Base-by-base conservation (phyloP, 2,113 vertebrate species). In the Trinectes maculatus region DNA sequence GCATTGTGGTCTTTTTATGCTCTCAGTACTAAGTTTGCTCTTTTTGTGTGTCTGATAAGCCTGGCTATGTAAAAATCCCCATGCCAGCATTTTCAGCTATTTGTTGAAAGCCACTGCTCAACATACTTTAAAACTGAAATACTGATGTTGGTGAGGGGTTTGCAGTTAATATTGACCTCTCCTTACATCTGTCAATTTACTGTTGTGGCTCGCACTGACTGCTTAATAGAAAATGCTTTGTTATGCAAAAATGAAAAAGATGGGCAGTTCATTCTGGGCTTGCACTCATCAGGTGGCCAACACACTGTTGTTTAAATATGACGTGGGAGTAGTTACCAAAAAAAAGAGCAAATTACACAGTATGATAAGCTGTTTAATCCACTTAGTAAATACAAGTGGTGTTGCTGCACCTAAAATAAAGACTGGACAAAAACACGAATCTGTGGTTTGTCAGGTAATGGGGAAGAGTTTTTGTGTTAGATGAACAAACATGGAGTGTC, bases 21-120 rank as follows among this genome's bases (percentile, higher is more conserved):
- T 40, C 46, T 26, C 31, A 58, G 37, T 68, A 48, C 42, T 74
- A 51, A 76, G 79, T 49, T 64, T 31, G 34, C 3, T 67, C 39
- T 28, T 78, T 64, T 68, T 78, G 46, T 80, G 36, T 47, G 57
- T 71, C 73, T 71, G 73, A 84, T 71, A 75, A 86, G 64, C 16
- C 40, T 29, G 49, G 36, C 25, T 78, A 16, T 58, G 55, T 42
- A 80, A 59, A 73, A 73, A 79, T 39, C 42, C 25, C 39, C 24
- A 49, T 25, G 19, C 51, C 62, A 82, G 61, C 33, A 65, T 71
- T 68, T 67, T 43, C 2, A 55, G 49, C 39, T 75, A 25, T 49
- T 65, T 71, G 19, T 62, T n/a, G n/a, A 51, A 68, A 43, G 42
- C 33, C 57, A 40, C 51, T 31, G 63, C 54, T 71, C 58, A 18